These are phyloP conservation scores for Linnaemya vulpina DNA, from an alignment of 2,888 invertebrate species.

Conservation along the genomic window DNA sequence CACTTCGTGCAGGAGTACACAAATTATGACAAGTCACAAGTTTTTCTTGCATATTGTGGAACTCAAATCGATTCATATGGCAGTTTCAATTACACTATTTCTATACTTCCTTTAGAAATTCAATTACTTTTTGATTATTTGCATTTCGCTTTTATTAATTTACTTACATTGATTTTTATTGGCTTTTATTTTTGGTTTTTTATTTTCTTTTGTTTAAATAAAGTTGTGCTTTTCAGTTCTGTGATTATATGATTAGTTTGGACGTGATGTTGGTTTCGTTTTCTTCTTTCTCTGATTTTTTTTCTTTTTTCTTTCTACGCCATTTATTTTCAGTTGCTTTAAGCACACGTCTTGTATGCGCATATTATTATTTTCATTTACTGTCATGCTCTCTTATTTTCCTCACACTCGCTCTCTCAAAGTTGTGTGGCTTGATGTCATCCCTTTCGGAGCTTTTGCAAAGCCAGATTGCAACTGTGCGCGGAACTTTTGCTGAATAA, in stretches of 20 bases:
- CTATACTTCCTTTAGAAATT: neutral
- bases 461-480: slow-evolving; percentile 37
- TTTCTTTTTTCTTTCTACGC: slow-evolving; percentile 1
- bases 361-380: slow-evolving; percentile 51
- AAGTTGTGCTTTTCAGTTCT: slow-evolving; percentile 4
- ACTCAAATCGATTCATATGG: neutral
- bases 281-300: slow-evolving; percentile 6
- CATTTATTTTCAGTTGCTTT: slow-evolving; percentile 45
- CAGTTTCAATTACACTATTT: slow-evolving; percentile 1
- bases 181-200: slow-evolving; percentile 5
- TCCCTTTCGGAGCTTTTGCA: slow-evolving; percentile 52
- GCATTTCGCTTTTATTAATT: slow-evolving; percentile 5
- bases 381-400: slow-evolving; percentile 29
- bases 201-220: slow-evolving; percentile 5
- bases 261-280: slow-evolving; percentile 40
- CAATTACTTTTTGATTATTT: neutral
- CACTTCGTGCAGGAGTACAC: neutral
- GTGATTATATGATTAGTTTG: slow-evolving; percentile 53
- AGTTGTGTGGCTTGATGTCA: slow-evolving; percentile 67
- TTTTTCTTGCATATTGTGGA: slow-evolving; percentile 33
- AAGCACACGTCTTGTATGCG: slow-evolving; percentile 52
- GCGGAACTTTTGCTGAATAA: slow-evolving; percentile 49
- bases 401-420: slow-evolving; percentile 7
- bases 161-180: neutral
- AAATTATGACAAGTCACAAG: neutral